These are phyloP conservation scores for Vanessa cardui DNA, from an alignment of 2,888 invertebrate species.

Conservation along the genomic window DNA sequence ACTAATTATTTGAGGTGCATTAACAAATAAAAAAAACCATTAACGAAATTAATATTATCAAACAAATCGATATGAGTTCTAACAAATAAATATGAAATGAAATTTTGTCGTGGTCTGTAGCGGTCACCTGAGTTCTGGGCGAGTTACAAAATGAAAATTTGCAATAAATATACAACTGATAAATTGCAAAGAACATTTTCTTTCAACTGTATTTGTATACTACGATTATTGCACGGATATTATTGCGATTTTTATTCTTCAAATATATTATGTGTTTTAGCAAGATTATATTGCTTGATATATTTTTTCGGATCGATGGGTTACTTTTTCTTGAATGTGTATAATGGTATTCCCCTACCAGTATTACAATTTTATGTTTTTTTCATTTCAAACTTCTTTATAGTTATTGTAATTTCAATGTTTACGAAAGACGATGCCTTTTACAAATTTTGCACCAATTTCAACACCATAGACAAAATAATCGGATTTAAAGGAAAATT, in stretches of 20 bases:
- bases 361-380: not conserved
- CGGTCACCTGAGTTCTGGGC: not conserved
- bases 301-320: not conserved
- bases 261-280: not conserved
- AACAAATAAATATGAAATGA: slow-evolving; percentile 20
- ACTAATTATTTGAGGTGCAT: too few species aligned
- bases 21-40: too few species aligned
- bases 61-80: slow-evolving; percentile 14
- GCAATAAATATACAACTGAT: slow-evolving; percentile 7
- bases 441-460: slow-evolving; percentile 17
- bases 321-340: too few species aligned
- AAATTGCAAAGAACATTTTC: not conserved
- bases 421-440: slow-evolving; percentile 16
- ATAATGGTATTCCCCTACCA: too few species aligned
- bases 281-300: not conserved
- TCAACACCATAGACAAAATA: slow-evolving; percentile 21
- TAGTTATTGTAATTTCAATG: slow-evolving; percentile 15
- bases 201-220: not conserved
- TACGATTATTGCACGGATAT: not conserved
- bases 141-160: slow-evolving; percentile 12
- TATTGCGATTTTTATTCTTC: not conserved
- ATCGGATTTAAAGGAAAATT: slow-evolving; percentile 16
- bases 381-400: slow-evolving; percentile 15
- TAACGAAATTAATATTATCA: not conserved
- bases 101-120: slow-evolving; percentile 9